These are phyloP conservation scores for Embiotoca jacksoni DNA, from an alignment of 2,113 vertebrate genomes.

Conservation along the genomic window DNA sequence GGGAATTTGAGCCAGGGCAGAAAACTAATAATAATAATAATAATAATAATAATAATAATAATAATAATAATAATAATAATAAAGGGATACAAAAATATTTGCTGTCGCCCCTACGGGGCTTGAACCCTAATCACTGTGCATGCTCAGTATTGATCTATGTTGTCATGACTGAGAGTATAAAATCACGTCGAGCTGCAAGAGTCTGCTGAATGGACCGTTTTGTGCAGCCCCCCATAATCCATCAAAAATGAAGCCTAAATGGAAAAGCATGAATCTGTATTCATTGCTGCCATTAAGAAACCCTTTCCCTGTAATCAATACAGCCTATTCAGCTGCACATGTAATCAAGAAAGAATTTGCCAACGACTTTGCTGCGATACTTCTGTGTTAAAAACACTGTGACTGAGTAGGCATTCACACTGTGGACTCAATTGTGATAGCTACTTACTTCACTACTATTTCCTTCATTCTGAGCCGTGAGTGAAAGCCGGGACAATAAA, in stretches of 20 bases:
- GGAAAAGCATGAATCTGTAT: slow-evolving; percentile 12
- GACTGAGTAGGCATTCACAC: neutral
- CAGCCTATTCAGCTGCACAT: neutral
- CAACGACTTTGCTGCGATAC: neutral
- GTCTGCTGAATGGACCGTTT: slow-evolving; percentile 27
- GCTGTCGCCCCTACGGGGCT: too few species aligned
- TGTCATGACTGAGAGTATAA: slow-evolving; percentile 18
- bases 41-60: too few species aligned
- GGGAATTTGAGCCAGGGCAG: too few species aligned
- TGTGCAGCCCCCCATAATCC: slow-evolving; percentile 5
- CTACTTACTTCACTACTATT: neutral
- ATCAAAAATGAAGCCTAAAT: slow-evolving; percentile 10
- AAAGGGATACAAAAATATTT: too few species aligned
- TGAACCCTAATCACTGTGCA: too few species aligned
- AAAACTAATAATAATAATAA: too few species aligned
- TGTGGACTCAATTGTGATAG: neutral
- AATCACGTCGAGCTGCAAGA: slow-evolving; percentile 26
- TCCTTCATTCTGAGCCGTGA: neutral
- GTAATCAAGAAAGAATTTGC: slow-evolving; percentile 9
- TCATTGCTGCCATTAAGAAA: slow-evolving; percentile 27
- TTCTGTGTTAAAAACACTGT: neutral
- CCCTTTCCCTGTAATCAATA: slow-evolving; percentile 23
- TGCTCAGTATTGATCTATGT: slow-evolving; percentile 56
- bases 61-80: too few species aligned
- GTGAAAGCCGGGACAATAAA: neutral